These are phyloP conservation scores for Megaceryle maxima DNA, from an alignment of 2,113 vertebrate genomes.

Conservation along the genomic window DNA sequence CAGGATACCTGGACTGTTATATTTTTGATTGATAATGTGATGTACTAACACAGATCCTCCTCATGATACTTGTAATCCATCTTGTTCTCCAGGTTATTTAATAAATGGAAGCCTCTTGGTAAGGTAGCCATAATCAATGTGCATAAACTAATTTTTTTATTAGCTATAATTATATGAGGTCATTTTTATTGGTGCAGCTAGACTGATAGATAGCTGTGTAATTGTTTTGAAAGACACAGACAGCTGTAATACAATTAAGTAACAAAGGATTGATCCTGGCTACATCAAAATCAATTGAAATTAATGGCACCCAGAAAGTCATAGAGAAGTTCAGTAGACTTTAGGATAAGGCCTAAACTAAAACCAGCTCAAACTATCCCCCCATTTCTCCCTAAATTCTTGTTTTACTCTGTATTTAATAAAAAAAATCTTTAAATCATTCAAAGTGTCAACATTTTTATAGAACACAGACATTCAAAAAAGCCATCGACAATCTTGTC, in stretches of 20 bases:
- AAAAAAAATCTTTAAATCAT: background rate
- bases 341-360: background rate
- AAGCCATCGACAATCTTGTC: background rate
- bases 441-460: background rate
- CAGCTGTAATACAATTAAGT: slow-evolving; percentile 47
- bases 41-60: slow-evolving; percentile 15
- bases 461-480: background rate
- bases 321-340: background rate
- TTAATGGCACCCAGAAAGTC: slow-evolving; percentile 6
- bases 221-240: slow-evolving; percentile 45
- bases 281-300: slow-evolving; percentile 50
- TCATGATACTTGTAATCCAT: slow-evolving; percentile 36
- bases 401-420: background rate
- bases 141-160: slow-evolving; percentile 57
- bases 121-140: slow-evolving; percentile 41
- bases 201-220: slow-evolving; percentile 44
- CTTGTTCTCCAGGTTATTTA: slow-evolving; percentile 7
- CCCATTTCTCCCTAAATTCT: background rate
- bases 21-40: slow-evolving; percentile 32
- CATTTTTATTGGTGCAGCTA: slow-evolving; percentile 29
- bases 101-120: slow-evolving; percentile 23
- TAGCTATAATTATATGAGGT: slow-evolving; percentile 41
- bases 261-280: slow-evolving; percentile 49
- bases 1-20: background rate
- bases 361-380: background rate